Evolutionary conservation across 2,113 vertebrate species (phyloP).

Genomic region (Isichthys henryi): DNA sequence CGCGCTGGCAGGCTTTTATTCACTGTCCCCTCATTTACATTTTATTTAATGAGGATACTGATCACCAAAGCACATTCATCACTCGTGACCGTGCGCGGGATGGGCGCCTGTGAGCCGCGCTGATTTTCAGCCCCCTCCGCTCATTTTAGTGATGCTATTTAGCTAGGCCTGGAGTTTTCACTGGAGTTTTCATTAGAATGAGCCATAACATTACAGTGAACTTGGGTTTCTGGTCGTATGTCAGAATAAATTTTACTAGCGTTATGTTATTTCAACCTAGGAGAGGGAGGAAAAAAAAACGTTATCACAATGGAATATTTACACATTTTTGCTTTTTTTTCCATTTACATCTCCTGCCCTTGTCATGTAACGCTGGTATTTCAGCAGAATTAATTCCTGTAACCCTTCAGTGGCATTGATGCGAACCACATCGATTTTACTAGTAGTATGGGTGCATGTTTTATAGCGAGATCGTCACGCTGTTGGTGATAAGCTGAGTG

Average conservation of each 20-base stretch:
- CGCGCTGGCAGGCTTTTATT: slow-evolving; percentile 37
- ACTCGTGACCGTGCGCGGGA: slow-evolving; percentile 36
- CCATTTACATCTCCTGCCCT: background rate
- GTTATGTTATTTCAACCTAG: background rate
- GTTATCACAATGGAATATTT: background rate
- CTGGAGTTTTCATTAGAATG: slow-evolving; percentile 26
- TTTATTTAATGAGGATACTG: slow-evolving; percentile 49
- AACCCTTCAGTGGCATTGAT: background rate
- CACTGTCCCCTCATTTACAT: slow-evolving; percentile 41
- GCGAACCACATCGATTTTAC: background rate
- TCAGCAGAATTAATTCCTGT: background rate
- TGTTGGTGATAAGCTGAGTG: background rate
- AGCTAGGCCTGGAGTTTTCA: slow-evolving; percentile 22
- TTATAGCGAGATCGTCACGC: background rate
- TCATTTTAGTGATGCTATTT: slow-evolving; percentile 28
- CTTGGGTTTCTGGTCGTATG: background rate
- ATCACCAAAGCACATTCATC: slow-evolving; percentile 46
- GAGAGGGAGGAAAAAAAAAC: background rate
- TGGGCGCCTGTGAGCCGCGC: slow-evolving; percentile 24
- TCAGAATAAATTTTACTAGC: background rate
- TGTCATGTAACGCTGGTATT: background rate
- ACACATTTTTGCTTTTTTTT: background rate
- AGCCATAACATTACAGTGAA: slow-evolving; percentile 16
- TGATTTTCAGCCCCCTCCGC: slow-evolving; percentile 10
- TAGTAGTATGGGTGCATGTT: background rate